Evolutionary conservation across 2,113 vertebrate species (phyloP).

Genomic region (rabbit (Oryctolagus cuniculus)): DNA sequence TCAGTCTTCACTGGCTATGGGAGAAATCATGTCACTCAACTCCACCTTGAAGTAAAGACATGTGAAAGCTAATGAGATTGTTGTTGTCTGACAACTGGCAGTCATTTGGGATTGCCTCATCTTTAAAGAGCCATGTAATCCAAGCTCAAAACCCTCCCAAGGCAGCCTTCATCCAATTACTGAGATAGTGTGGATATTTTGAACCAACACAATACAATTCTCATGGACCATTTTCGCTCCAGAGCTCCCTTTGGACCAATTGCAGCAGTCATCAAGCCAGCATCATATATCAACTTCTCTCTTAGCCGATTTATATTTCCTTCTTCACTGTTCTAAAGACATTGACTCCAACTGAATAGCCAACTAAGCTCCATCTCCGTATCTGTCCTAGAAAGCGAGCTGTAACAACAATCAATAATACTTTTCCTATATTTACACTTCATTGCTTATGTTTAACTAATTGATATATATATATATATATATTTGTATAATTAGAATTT

Average conservation of each 20-base stretch:
- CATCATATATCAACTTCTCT: background rate
- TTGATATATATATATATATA: background rate
- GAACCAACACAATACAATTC: background rate
- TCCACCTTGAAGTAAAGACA: background rate
- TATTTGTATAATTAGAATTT: background rate
- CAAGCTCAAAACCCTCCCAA: background rate
- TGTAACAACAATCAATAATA: background rate
- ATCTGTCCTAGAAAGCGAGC: background rate
- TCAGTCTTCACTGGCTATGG: background rate
- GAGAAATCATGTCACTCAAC: background rate
- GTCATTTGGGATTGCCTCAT: background rate
- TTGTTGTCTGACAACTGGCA: background rate
- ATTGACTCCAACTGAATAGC: background rate
- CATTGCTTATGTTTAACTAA: background rate
- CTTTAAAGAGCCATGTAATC: background rate
- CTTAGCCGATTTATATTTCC: background rate
- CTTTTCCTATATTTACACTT: background rate
- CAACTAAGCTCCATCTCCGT: background rate
- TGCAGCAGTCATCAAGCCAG: background rate
- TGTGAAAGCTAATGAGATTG: background rate
- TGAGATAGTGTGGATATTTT: background rate
- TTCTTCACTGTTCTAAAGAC: background rate
- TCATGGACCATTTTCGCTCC: background rate
- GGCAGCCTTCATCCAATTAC: background rate
- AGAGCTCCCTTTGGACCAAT: background rate